A percentile compares a stretch with the other conserved stretches of the same genome.
Conservation (phyloP, 1,140 invertebrate genomes). For the Elymnias hypermnestra region DNA sequence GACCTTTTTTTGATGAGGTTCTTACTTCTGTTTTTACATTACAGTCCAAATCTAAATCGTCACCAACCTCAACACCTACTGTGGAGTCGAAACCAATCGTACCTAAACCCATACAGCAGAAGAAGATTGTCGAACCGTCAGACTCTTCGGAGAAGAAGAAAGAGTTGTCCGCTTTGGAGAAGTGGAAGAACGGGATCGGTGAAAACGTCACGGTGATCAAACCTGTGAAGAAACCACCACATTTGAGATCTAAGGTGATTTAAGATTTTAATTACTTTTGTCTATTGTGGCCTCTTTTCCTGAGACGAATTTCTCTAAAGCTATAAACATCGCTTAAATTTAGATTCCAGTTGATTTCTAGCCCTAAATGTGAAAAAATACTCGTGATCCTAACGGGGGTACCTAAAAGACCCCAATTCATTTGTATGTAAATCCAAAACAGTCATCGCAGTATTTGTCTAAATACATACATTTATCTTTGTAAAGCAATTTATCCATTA, state of each 20-base stretch:
- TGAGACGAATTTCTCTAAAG: too few relatives aligned
- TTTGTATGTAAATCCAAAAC: too few relatives aligned
- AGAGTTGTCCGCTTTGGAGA: slow-evolving; percentile 23
- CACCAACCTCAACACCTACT: slow-evolving; percentile 42
- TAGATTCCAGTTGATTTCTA: too few relatives aligned
- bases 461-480: too few relatives aligned
- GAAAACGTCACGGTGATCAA: slow-evolving; percentile 75
- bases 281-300: too few relatives aligned
- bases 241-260: slow-evolving; percentile 79
- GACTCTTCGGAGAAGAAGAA: slow-evolving; percentile 27
- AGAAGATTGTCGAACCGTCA: slow-evolving; percentile 35
- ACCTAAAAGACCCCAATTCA: too few relatives aligned
- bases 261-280: slow-evolving; percentile 7
- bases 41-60: slow-evolving; percentile 66
- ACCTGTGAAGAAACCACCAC: slow-evolving; percentile 78
- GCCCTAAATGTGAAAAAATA: too few relatives aligned
- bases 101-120: slow-evolving; percentile 17
- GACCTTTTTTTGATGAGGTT: too few relatives aligned
- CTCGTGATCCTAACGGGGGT: too few relatives aligned
- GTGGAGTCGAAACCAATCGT: slow-evolving; percentile 31
- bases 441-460: too few relatives aligned
- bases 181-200: slow-evolving; percentile 63
- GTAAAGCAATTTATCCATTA: too few relatives aligned
- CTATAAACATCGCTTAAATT: too few relatives aligned
- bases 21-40: slow-evolving; percentile 7